These are phyloP conservation scores for Cephalotes varians DNA, from an alignment of 2,888 invertebrate genomes.

Conservation along the genomic window DNA sequence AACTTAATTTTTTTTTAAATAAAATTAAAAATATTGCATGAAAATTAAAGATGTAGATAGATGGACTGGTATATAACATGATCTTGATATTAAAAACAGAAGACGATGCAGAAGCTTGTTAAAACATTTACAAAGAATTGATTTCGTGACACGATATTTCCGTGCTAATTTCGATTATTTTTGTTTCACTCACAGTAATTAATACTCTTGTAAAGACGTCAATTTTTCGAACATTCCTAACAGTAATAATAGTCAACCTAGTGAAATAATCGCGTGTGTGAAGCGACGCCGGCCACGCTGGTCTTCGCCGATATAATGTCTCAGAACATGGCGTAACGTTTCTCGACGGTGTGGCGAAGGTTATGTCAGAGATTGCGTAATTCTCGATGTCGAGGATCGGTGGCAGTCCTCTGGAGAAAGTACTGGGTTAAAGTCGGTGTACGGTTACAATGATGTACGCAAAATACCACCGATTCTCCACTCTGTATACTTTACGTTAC, in stretches of 20 bases:
- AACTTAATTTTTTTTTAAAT: neutral
- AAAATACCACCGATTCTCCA: conserved; percentile 37
- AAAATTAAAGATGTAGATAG: neutral
- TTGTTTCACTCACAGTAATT: neutral
- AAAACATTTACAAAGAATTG: neutral
- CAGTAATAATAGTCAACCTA: neutral
- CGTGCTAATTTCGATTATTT: neutral
- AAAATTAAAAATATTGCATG: neutral
- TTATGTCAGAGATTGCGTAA: conserved; percentile 86
- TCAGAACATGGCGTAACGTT: conserved; percentile 70
- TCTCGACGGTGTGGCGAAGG: conserved; percentile 83
- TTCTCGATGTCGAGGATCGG: conserved; percentile 65
- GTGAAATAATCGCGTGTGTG: neutral
- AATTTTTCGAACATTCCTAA: neutral
- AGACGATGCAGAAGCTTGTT: neutral
- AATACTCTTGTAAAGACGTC: neutral
- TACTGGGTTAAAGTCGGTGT: conserved; percentile 61
- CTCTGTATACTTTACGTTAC: conserved; percentile 9
- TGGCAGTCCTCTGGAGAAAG: conserved; percentile 74
- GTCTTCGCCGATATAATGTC: conserved; percentile 63
- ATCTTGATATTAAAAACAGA: neutral
- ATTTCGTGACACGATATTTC: neutral
- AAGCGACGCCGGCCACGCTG: conserved; percentile 12
- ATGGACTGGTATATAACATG: neutral
- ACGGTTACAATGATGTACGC: conserved; percentile 48